Evolutionary conservation across 2,113 vertebrate species (phyloP).

Genomic region (Onychostruthus taczanowskii): DNA sequence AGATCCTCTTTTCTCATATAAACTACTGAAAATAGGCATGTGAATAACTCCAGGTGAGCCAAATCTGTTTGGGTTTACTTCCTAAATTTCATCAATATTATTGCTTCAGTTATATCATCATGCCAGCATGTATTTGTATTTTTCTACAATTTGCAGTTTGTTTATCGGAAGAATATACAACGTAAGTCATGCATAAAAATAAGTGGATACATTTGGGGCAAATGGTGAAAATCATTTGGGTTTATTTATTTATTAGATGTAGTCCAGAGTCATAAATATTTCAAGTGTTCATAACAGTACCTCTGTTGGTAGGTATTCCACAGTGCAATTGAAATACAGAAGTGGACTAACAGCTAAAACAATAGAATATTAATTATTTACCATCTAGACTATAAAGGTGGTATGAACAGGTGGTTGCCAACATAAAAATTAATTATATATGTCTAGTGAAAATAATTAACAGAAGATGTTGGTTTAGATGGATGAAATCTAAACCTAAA

Average conservation of each 20-base stretch:
- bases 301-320: neutral
- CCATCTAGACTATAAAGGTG: neutral
- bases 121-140: neutral
- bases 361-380: neutral
- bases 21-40: neutral
- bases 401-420: neutral
- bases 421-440: neutral
- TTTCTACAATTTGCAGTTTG: neutral
- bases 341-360: neutral
- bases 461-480: neutral
- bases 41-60: neutral
- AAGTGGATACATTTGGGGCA: neutral
- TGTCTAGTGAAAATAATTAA: neutral
- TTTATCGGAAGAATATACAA: neutral
- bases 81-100: neutral
- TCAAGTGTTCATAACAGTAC: neutral
- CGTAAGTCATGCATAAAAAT: neutral
- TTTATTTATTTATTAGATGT: constrained; percentile 15
- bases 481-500: neutral
- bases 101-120: neutral
- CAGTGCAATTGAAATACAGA: neutral
- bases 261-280: neutral
- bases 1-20: neutral
- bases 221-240: neutral
- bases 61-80: neutral